Evolutionary conservation across 92 coral and sea anemone species (phyloP), one percentile per base, ranked within the genome.

Genomic region (Palythoa heliodiscus): DNA sequence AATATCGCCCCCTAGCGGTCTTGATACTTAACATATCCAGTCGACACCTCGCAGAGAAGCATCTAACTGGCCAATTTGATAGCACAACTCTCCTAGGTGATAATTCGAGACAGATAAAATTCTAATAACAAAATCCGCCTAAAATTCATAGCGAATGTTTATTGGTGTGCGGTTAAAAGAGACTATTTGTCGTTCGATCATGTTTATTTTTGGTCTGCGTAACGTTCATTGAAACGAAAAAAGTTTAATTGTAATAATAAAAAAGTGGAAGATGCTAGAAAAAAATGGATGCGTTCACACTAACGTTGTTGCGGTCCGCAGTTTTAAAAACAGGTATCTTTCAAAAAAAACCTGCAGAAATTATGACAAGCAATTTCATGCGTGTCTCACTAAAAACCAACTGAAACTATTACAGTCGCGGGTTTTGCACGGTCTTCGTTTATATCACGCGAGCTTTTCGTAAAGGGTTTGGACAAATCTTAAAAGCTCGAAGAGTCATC

Each of bases 41-140:
- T 63, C 57, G 55, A 43, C 24, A 37, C 11, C 71, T 60, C 58
- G 17, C 83, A 14, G 72, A 40, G 73, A 40, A 64, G 37, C 11
- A 70, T 67, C 74, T 43, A 47, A 7, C 74, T 48, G 57, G 43
- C 74, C 22, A 64, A 48, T 58, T 78, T 78, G 71, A 78, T 38
- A 78, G 83, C 39, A 37, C 37, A 52, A 40, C 83, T 78, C 84
- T 80, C 84, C 84, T 66, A 80, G 84, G 84, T 63, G 84, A 80
- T 80, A 5, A 43, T 80, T 40, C 39, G 48, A 48, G 84, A 66
- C 84, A 43, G 84, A 80, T 80, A 80, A 80, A 80, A 80, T 80
- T 80, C 74, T 50, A 78, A 80, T 67, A 80, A 80, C 84, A 80
- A 66, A 67, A 13, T 64, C 73, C 84, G 84, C 60, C 73, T 64